Conservation (phyloP, 2,888 invertebrate species). For the Drosophila quinaria region DNA sequence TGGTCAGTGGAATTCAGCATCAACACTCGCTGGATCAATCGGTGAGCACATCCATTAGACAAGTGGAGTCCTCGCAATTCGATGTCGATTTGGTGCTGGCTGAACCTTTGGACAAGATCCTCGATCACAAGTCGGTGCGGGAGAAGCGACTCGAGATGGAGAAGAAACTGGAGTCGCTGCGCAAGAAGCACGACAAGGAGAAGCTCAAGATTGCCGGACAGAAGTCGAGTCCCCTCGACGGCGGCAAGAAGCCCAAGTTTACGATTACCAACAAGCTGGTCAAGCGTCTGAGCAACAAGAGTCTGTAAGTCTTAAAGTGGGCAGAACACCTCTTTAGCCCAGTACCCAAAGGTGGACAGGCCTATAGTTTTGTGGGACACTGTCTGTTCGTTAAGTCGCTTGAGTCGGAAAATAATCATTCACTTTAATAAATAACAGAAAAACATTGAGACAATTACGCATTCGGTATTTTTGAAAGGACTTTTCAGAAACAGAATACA, state of each 20-base stretch:
- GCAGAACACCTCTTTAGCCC: slow-evolving; percentile 2
- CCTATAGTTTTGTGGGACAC: neutral
- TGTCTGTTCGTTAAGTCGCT: neutral
- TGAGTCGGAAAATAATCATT: too few relatives aligned
- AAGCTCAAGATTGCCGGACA: slow-evolving; percentile 88
- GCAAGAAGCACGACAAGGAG: slow-evolving; percentile 93
- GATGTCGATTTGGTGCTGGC: slow-evolving; percentile 87
- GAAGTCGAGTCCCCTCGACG: slow-evolving; percentile 87
- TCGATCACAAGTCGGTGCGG: slow-evolving; percentile 92
- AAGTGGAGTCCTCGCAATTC: slow-evolving; percentile 82
- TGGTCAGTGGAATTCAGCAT: slow-evolving; percentile 81
- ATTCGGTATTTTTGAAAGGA: too few relatives aligned
- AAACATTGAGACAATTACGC: too few relatives aligned
- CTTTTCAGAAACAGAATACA: too few relatives aligned
- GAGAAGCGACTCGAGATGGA: slow-evolving; percentile 94
- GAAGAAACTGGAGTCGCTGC: slow-evolving; percentile 93
- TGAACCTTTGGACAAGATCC: slow-evolving; percentile 92
- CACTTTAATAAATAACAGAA: too few relatives aligned
- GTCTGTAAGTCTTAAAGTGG: slow-evolving; percentile 88
- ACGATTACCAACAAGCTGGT: slow-evolving; percentile 91
- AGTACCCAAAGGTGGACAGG: neutral
- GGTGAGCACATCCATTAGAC: slow-evolving; percentile 82
- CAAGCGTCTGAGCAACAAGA: slow-evolving; percentile 91
- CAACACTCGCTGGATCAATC: slow-evolving; percentile 85
- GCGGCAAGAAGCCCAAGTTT: slow-evolving; percentile 90